phyloP scores from a whole-genome alignment of 2,888 invertebrate species.

The Sipha maydis region DNA sequence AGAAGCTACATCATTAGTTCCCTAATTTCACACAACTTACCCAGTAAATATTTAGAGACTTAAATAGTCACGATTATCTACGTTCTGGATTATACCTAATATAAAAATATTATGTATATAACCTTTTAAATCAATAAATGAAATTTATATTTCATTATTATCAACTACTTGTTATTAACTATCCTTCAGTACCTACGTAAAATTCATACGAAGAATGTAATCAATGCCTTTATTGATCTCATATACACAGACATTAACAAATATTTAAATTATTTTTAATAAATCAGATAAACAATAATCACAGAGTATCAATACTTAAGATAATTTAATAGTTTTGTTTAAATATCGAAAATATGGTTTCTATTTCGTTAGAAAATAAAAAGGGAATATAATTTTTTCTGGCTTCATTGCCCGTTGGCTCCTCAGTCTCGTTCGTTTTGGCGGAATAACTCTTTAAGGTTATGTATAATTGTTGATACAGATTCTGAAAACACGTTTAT shows the following conservation, averaged over 20 bases:
- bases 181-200: not conserved
- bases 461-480: slow-evolving; percentile 30
- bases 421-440: not conserved
- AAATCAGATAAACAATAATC: not conserved
- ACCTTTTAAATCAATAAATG: not conserved
- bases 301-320: too few relatives aligned
- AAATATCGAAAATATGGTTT: too few relatives aligned
- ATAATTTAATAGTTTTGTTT: too few relatives aligned
- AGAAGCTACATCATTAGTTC: too few relatives aligned
- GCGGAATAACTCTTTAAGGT: slow-evolving; percentile 49
- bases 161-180: not conserved
- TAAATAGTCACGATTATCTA: not conserved
- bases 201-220: not conserved
- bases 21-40: too few relatives aligned
- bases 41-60: not conserved
- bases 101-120: not conserved
- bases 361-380: not conserved
- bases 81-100: not conserved
- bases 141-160: not conserved
- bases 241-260: too few relatives aligned
- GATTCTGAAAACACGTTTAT: slow-evolving; percentile 37
- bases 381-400: not conserved
- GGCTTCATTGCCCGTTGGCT: not conserved
- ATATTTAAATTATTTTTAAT: not conserved
- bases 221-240: too few relatives aligned